Conservation (phyloP, 2,113 vertebrate species). For the Seriola quinqueradiata region DNA sequence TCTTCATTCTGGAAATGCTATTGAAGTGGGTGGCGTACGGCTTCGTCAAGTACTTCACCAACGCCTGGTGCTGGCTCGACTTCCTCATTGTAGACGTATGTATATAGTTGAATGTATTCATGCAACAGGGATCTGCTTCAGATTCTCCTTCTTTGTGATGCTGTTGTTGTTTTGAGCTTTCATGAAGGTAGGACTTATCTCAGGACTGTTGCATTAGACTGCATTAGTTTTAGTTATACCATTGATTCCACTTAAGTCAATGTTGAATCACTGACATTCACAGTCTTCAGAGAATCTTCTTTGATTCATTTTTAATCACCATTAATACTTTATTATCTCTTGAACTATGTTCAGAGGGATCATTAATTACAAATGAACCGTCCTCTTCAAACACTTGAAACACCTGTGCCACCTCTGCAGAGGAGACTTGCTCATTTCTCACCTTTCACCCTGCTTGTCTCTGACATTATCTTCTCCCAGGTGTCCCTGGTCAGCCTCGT, state of each 20-base stretch:
- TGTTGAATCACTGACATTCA: neutral
- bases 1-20: constrained; percentile 99
- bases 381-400: constrained; percentile 2
- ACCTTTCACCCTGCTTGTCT: constrained; percentile 32
- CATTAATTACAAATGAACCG: neutral
- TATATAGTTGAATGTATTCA: constrained; percentile 63
- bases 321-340: neutral
- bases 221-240: no score
- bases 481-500: constrained; percentile 96
- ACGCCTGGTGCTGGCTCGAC: constrained; percentile 99
- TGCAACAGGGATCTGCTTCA: neutral
- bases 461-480: constrained; percentile 73
- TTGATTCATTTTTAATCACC: neutral
- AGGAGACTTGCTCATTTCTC: neutral
- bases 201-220: no score
- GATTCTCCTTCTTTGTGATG: no score
- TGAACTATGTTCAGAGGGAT: neutral
- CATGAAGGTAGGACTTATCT: no score
- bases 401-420: neutral
- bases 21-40: constrained; percentile 99
- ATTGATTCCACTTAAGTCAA: no score
- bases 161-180: no score
- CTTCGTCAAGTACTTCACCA: constrained; percentile 97
- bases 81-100: constrained; percentile 98
- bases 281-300: neutral